A percentile compares a stretch with the other conserved stretches of the same genome.
Conservation (phyloP, 37 sponge, comb jelly and placozoan species). For the Hormiphora californensis region DNA sequence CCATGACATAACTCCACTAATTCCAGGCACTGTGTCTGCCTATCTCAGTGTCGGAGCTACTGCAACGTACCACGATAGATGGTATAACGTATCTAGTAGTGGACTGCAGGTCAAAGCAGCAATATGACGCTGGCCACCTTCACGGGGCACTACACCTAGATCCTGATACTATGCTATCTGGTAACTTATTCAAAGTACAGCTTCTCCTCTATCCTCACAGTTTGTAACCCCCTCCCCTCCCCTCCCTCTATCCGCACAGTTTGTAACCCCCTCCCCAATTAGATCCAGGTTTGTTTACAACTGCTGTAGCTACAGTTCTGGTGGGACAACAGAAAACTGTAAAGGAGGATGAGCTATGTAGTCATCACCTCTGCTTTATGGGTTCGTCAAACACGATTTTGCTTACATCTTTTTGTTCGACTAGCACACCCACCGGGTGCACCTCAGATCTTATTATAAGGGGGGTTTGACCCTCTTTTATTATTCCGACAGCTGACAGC, state of each 20-base stretch:
- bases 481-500: too few species aligned
- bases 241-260: too few species aligned
- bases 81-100: constrained; percentile 70
- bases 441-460: too few species aligned
- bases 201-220: too few species aligned
- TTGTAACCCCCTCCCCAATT: too few species aligned
- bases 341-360: constrained; percentile 63
- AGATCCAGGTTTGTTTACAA: constrained; percentile 39
- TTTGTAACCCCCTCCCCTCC: too few species aligned
- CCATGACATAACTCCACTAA: too few species aligned
- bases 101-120: constrained; percentile 82
- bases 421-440: too few species aligned
- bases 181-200: too few species aligned
- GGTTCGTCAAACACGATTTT: too few species aligned
- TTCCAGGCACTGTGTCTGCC: constrained; percentile 79
- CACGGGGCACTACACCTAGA: constrained; percentile 68
- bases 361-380: constrained; percentile 80
- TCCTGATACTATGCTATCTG: constrained; percentile 58
- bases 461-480: too few species aligned
- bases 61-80: constrained; percentile 60
- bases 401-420: too few species aligned
- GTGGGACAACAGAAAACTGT: constrained; percentile 19
- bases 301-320: constrained; percentile 20
- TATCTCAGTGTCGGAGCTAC: constrained; percentile 67
- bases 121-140: constrained; percentile 78